These are phyloP conservation scores for Tuberolachnus salignus DNA, from an alignment of 2,888 invertebrate genomes.

Conservation along the genomic window DNA sequence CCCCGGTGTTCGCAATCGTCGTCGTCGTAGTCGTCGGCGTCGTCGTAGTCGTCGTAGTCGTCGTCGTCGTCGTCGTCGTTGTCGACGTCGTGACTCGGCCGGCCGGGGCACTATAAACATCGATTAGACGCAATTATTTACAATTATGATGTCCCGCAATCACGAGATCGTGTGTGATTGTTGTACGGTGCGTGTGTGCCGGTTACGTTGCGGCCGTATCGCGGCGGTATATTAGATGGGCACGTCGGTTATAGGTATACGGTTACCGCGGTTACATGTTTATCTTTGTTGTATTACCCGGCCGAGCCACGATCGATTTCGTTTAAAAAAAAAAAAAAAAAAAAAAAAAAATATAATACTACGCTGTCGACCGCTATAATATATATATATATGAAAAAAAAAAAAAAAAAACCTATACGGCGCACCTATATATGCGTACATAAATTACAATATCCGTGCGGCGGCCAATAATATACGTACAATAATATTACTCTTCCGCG, in stretches of 20 bases:
- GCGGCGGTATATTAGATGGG: background rate
- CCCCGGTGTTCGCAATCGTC: too few species aligned
- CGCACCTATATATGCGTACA: too few species aligned
- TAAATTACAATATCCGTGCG: too few species aligned
- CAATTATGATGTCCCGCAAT: conserved; percentile 56
- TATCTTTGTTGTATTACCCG: too few species aligned
- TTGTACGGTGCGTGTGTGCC: conserved; percentile 1
- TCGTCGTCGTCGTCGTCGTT: conserved; percentile 15
- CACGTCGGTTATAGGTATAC: background rate
- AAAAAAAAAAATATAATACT: too few species aligned
- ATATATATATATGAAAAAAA: too few species aligned
- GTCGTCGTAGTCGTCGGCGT: background rate
- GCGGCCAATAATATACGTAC: too few species aligned
- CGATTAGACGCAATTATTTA: conserved; percentile 57
- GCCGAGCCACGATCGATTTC: conserved; percentile 50
- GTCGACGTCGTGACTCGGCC: conserved; percentile 40
- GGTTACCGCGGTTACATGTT: background rate
- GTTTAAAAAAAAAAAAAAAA: too few species aligned
- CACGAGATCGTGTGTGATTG: conserved; percentile 57
- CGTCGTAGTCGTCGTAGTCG: background rate
- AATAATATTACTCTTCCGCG: too few species aligned
- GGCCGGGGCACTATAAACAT: conserved; percentile 27
- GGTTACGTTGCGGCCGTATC: background rate
- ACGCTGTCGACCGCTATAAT: conserved; percentile 24
- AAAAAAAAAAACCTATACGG: background rate